phyloP scores from a whole-genome alignment of 2,113 vertebrate species.

The Epinephelus moara region DNA sequence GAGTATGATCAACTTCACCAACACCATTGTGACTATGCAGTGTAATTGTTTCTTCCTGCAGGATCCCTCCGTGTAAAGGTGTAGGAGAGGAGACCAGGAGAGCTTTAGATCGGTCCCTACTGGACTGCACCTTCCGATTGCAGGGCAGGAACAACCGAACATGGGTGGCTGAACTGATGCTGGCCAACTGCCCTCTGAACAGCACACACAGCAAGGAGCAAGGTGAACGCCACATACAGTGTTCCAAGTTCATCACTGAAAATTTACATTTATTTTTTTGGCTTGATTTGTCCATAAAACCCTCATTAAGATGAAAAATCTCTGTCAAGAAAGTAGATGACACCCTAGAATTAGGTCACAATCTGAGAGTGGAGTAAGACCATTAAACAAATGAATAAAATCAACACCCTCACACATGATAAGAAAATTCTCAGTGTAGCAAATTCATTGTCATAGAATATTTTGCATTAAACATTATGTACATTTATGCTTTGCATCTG shows the following conservation, averaged over 20 bases:
- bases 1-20: background rate
- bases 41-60: slow-evolving; percentile 60
- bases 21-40: background rate
- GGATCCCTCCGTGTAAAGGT: slow-evolving; percentile 95
- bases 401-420: too few relatives aligned
- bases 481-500: too few relatives aligned
- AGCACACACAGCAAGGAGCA: slow-evolving; percentile 96
- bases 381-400: too few relatives aligned
- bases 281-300: too few relatives aligned
- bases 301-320: too few relatives aligned
- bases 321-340: too few relatives aligned
- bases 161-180: slow-evolving; percentile 96
- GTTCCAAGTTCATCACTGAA: background rate
- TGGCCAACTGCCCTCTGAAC: slow-evolving; percentile 96
- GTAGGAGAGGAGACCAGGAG: slow-evolving; percentile 93
- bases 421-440: too few relatives aligned
- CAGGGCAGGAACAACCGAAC: slow-evolving; percentile 99
- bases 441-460: too few relatives aligned
- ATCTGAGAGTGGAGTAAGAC: too few relatives aligned
- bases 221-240: slow-evolving; percentile 80
- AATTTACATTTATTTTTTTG: background rate
- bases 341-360: too few relatives aligned
- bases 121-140: slow-evolving; percentile 97
- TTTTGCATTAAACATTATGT: too few relatives aligned
- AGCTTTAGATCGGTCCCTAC: slow-evolving; percentile 92